Evolutionary conservation across 2,113 vertebrate species (phyloP).

Genomic region (Phrynosoma platyrhinos): DNA sequence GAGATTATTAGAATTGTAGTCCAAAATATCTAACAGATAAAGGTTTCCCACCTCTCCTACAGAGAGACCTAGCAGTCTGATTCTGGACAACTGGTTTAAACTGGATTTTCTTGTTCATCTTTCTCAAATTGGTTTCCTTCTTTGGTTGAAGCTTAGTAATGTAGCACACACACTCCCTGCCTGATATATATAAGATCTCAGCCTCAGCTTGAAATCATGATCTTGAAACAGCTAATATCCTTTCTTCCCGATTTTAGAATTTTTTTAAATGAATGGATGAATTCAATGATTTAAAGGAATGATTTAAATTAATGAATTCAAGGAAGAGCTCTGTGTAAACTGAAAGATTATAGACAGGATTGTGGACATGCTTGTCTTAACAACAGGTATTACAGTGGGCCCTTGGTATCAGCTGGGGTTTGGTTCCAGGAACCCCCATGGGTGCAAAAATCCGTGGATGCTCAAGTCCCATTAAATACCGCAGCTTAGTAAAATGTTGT

Average conservation of each 20-base stretch:
- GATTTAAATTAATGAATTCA: no score
- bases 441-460: no score
- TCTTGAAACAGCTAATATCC: not conserved
- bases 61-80: not conserved
- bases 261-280: no score
- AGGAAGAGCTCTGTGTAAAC: not conserved
- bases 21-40: no score
- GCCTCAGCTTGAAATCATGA: not conserved
- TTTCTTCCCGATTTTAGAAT: not conserved
- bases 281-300: not conserved
- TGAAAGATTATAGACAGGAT: not conserved
- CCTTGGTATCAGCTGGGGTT: no score
- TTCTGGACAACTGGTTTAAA: not conserved
- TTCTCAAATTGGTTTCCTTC: not conserved
- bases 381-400: not conserved
- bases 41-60: no score
- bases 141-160: no score
- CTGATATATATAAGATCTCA: not conserved
- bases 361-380: not conserved
- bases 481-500: no score
- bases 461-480: no score
- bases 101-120: not conserved
- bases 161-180: not conserved
- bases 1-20: no score
- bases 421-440: no score